Evolutionary conservation across 1,140 invertebrate genomes (phyloP).

Genomic region (Drosophila quadrilineata): DNA sequence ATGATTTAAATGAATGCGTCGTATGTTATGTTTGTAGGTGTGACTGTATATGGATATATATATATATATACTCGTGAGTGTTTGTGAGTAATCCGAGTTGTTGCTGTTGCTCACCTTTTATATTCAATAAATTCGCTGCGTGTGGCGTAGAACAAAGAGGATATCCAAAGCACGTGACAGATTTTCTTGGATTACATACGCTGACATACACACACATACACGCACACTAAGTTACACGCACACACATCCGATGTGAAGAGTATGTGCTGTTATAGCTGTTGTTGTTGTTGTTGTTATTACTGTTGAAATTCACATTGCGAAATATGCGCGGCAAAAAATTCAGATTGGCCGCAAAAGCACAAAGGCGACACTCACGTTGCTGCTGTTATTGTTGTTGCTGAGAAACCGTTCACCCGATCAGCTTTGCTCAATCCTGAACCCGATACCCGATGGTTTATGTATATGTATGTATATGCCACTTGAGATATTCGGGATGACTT

Average conservation of each 20-base stretch:
- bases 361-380: too few relatives aligned
- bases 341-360: constrained; percentile 23
- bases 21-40: background rate
- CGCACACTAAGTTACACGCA: constrained; percentile 12
- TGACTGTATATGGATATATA: background rate
- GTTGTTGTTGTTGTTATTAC: constrained; percentile 29
- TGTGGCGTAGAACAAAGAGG: constrained; percentile 50
- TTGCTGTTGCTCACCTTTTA: constrained; percentile 55
- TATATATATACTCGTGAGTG: background rate
- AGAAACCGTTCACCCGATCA: background rate
- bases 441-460: background rate
- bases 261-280: constrained; percentile 8
- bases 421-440: background rate
- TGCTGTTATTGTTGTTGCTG: constrained; percentile 8
- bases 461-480: constrained; percentile 21
- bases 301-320: constrained; percentile 30
- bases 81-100: constrained; percentile 25
- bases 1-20: background rate
- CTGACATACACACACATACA: constrained; percentile 40
- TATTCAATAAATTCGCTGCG: constrained; percentile 69
- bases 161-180: constrained; percentile 77
- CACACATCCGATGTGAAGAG: constrained; percentile 19
- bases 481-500: constrained; percentile 20
- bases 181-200: constrained; percentile 73
- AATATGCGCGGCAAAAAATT: constrained; percentile 34